Evolutionary conservation across 2,113 vertebrate genomes (phyloP).

Genomic region (Phaethornis superciliosus): DNA sequence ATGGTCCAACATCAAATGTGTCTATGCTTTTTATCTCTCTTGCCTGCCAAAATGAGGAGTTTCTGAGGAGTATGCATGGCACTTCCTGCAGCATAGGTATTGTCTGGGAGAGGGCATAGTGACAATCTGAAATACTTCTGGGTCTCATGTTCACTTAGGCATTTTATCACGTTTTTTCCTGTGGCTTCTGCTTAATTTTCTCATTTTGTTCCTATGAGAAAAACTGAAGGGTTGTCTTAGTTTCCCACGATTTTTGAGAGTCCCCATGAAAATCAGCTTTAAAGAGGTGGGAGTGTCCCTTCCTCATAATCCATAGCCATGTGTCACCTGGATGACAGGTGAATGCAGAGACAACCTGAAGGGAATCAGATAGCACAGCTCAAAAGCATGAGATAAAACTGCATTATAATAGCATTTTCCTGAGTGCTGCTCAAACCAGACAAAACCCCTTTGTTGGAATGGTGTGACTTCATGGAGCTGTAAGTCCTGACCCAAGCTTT

Average conservation of each 20-base stretch:
- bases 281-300: background rate
- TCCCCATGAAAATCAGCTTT: background rate
- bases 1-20: background rate
- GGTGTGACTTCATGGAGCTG: background rate
- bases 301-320: background rate
- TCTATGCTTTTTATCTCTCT: background rate
- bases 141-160: background rate
- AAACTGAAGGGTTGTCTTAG: background rate
- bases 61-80: background rate
- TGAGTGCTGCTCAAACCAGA: background rate
- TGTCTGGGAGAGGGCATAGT: background rate
- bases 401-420: background rate
- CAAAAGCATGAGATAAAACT: background rate
- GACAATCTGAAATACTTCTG: background rate
- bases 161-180: background rate
- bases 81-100: background rate
- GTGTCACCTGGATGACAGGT: background rate
- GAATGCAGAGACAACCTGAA: background rate
- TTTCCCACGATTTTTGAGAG: background rate
- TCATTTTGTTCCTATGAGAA: background rate
- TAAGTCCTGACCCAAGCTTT: background rate
- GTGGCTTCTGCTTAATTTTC: background rate
- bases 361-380: background rate
- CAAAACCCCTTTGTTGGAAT: background rate
- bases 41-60: background rate